phyloP scores from a whole-genome alignment of 2,888 invertebrate species.

The Drosophila mercatorum region DNA sequence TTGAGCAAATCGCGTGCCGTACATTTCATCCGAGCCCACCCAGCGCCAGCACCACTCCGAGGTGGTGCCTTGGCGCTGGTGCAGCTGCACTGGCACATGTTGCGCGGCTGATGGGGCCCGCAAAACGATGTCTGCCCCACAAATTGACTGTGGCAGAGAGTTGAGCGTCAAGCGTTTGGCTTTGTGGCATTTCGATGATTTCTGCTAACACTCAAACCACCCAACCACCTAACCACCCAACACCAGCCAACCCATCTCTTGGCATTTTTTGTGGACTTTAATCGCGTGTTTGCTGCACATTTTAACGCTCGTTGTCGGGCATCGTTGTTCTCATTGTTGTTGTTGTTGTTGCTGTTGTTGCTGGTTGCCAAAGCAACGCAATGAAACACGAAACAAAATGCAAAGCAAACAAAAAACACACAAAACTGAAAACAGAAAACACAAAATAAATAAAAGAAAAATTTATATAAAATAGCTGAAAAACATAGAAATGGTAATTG shows the following conservation, averaged over 20 bases:
- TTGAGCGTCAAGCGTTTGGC: constrained; percentile 43
- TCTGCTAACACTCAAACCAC: constrained; percentile 42
- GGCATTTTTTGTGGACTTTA: constrained; percentile 52
- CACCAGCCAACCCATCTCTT: background rate
- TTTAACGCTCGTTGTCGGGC: constrained; percentile 64
- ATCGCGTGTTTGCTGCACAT: constrained; percentile 77
- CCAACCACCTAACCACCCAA: constrained; percentile 1
- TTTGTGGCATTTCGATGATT: constrained; percentile 75
- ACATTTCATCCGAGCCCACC: constrained; percentile 19
- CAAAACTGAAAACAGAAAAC: background rate
- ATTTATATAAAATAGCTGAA: constrained; percentile 1
- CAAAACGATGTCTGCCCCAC: constrained; percentile 35
- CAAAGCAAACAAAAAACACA: constrained; percentile 24
- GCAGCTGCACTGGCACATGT: constrained; percentile 64
- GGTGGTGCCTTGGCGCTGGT: constrained; percentile 42
- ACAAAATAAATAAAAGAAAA: background rate
- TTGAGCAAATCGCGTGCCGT: constrained; percentile 63
- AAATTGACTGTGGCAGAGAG: constrained; percentile 47
- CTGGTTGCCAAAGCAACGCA: constrained; percentile 70
- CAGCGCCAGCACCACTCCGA: background rate
- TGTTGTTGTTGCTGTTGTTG: constrained; percentile 12
- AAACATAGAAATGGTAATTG: constrained; percentile 36
- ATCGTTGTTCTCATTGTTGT: constrained; percentile 8
- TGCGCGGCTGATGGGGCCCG: constrained; percentile 26
- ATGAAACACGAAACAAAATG: constrained; percentile 53